Evolutionary conservation across 2,797 vertebrate genomes (phyloP).

Genomic region (Triplophysa yarkandensis): DNA sequence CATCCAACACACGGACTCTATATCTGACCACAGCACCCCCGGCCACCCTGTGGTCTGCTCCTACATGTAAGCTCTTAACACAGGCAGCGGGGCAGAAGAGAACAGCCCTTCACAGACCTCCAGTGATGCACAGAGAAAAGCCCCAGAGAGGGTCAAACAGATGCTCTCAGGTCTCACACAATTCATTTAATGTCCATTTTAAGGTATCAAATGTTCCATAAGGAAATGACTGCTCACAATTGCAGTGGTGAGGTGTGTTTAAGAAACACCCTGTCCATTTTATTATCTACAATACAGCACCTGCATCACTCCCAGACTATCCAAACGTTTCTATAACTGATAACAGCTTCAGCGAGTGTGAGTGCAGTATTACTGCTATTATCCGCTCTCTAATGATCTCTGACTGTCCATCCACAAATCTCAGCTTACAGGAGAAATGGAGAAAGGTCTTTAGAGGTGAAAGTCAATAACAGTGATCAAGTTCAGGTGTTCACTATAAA

Average conservation of each 20-base stretch:
- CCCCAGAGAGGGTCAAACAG: constrained; percentile 35
- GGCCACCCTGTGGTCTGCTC: constrained; percentile 23
- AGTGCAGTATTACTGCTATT: too few relatives aligned
- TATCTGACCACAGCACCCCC: neutral
- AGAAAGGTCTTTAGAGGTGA: constrained; percentile 40
- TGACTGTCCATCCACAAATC: constrained; percentile 34
- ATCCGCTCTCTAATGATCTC: constrained; percentile 17
- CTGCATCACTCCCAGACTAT: neutral
- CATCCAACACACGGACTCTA: neutral
- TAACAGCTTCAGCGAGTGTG: constrained; percentile 19
- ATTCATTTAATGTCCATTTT: too few relatives aligned
- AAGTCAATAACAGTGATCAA: constrained; percentile 43
- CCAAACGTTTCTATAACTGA: neutral
- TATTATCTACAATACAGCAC: neutral
- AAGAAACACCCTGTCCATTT: neutral
- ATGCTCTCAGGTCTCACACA: too few relatives aligned
- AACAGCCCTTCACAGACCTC: constrained; percentile 17
- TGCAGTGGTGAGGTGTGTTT: too few relatives aligned
- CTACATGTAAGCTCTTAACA: constrained; percentile 43
- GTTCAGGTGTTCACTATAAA: constrained; percentile 23
- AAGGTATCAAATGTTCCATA: too few relatives aligned
- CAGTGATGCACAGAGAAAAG: constrained; percentile 14
- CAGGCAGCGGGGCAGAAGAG: constrained; percentile 37
- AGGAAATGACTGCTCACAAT: neutral
- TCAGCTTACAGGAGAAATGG: constrained; percentile 27